Conservation (phyloP, 2,113 vertebrate genomes). For the Peromyscus maniculatus region DNA sequence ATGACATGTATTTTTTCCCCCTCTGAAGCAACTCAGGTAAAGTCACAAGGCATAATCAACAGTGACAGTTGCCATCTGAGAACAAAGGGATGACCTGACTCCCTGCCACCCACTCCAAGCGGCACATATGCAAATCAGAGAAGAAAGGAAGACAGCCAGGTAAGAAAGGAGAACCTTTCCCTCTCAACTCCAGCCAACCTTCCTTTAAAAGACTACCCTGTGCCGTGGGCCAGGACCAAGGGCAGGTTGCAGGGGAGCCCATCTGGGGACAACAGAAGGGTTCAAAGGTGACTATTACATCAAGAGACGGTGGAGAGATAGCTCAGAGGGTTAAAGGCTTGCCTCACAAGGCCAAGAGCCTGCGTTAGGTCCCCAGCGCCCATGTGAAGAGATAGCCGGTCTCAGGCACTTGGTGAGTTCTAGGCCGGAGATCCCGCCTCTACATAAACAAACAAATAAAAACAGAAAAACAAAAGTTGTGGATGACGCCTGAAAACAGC, state of each 20-base stretch:
- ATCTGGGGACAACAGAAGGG: background rate
- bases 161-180: background rate
- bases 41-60: conserved; percentile 69
- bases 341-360: background rate
- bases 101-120: background rate
- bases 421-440: background rate
- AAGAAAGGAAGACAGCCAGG: background rate
- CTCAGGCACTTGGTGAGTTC: background rate
- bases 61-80: conserved; percentile 70
- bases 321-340: background rate
- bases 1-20: conserved; percentile 61
- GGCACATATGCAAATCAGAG: background rate
- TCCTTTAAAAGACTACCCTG: too few relatives aligned
- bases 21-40: conserved; percentile 71
- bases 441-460: background rate
- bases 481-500: background rate
- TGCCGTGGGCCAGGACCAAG: too few relatives aligned
- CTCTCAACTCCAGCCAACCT: rapidly evolving
- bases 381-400: too few relatives aligned
- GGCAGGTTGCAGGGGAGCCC: rapidly evolving
- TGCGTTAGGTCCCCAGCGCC: background rate
- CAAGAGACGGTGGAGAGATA: background rate
- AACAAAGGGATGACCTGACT: conserved; percentile 63
- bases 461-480: background rate
- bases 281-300: background rate